Conservation (phyloP, 2,888 invertebrate species). For the Syritta pipiens region DNA sequence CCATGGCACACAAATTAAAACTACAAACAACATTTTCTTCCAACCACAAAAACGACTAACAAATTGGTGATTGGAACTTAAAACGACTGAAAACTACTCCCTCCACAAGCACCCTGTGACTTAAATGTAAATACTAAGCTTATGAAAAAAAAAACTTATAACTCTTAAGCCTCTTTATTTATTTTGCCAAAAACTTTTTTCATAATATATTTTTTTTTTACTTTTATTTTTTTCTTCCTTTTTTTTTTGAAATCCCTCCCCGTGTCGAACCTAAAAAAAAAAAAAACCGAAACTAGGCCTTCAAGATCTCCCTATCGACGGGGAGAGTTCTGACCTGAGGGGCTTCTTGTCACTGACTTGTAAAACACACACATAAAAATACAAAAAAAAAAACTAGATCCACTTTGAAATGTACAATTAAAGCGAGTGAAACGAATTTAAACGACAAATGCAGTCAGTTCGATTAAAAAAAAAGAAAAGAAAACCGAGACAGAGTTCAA, state of each 20-base stretch:
- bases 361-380: conserved; percentile 66
- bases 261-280: conserved; percentile 48
- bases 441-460: conserved; percentile 36
- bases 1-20: too few species aligned
- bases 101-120: conserved; percentile 35
- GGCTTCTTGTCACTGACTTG: conserved; percentile 78
- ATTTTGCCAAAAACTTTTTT: conserved; percentile 41
- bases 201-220: conserved; percentile 18
- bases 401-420: conserved; percentile 31
- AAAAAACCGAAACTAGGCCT: conserved; percentile 72
- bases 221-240: conserved; percentile 72
- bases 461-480: conserved; percentile 31
- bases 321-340: conserved; percentile 78
- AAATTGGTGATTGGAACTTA: conserved; percentile 18
- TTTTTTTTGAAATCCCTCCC: conserved; percentile 65
- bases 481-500: conserved; percentile 19
- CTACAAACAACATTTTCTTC: too few species aligned
- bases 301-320: conserved; percentile 78
- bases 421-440: conserved; percentile 47
- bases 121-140: conserved; percentile 29
- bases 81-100: not conserved
- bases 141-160: conserved; percentile 7
- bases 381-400: too few species aligned
- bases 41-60: too few species aligned
- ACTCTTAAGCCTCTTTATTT: conserved; percentile 6